Percentiles rank a stretch among this genome's conserved stretches.
These are phyloP conservation scores for Choristoneura fumiferana DNA, from an alignment of 1,140 invertebrate genomes.

Conservation along the genomic window DNA sequence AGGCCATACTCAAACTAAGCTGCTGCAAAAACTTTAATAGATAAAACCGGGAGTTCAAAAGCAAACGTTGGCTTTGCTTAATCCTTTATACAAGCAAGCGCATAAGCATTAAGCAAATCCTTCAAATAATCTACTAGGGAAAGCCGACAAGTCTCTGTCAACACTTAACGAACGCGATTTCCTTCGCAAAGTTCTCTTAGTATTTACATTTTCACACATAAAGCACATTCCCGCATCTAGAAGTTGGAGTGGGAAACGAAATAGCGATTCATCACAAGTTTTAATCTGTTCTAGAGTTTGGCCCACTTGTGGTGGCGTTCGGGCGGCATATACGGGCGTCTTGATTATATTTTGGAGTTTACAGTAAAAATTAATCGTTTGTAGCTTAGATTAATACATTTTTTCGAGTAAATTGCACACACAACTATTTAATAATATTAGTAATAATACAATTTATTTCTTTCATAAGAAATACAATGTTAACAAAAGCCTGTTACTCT, in stretches of 20 bases:
- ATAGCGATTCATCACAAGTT: constrained; percentile 70
- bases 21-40: constrained; percentile 40
- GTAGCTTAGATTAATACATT: no score
- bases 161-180: constrained; percentile 57
- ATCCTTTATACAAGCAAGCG: constrained; percentile 56
- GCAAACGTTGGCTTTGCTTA: constrained; percentile 48
- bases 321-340: constrained; percentile 31
- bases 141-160: constrained; percentile 60
- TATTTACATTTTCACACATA: constrained; percentile 72
- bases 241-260: constrained; percentile 56
- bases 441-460: no score
- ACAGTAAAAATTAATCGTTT: background rate
- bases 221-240: constrained; percentile 63
- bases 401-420: no score
- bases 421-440: no score
- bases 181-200: constrained; percentile 51
- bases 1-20: background rate
- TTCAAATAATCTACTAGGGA: constrained; percentile 63
- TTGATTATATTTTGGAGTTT: background rate
- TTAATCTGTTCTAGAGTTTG: constrained; percentile 65
- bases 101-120: constrained; percentile 64
- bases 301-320: constrained; percentile 54
- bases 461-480: no score
- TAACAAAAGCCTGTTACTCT: no score
- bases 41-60: constrained; percentile 42